Evolutionary conservation across 2,113 vertebrate genomes (phyloP).

Genomic region (Oryzias celebensis): DNA sequence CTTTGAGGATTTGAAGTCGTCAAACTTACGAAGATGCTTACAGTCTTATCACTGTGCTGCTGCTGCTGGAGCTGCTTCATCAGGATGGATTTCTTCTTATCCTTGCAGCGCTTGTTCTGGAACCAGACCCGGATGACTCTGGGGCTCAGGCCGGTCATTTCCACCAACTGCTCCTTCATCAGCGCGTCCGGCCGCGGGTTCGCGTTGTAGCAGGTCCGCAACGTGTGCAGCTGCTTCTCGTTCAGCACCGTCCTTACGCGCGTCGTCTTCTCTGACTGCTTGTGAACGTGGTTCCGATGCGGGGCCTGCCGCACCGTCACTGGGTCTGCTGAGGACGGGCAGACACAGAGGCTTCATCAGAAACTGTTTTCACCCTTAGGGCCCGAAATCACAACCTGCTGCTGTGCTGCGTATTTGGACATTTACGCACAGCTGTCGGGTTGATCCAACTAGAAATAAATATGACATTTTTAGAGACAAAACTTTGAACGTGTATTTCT

Average conservation of each 20-base stretch:
- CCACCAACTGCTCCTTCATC: conserved; percentile 97
- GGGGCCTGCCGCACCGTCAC: conserved; percentile 82
- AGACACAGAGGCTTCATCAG: not conserved
- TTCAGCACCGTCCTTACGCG: conserved; percentile 95
- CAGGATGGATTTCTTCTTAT: conserved; percentile 92
- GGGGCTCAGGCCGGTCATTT: conserved; percentile 96
- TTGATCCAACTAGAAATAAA: too few relatives aligned
- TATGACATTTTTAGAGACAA: too few relatives aligned
- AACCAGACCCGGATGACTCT: conserved; percentile 98
- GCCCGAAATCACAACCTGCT: not conserved
- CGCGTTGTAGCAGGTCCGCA: conserved; percentile 94
- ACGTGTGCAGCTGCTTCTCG: conserved; percentile 93
- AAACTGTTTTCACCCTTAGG: not conserved
- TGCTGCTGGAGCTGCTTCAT: conserved; percentile 93
- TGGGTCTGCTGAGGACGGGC: conserved; percentile 71
- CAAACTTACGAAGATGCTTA: conserved; percentile 79
- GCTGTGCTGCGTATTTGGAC: too few relatives aligned
- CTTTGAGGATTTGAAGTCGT: conserved; percentile 18
- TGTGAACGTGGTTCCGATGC: conserved; percentile 85
- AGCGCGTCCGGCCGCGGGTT: conserved; percentile 95
- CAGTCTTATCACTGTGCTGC: conserved; percentile 89
- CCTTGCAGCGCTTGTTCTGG: conserved; percentile 98
- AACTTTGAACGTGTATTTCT: too few relatives aligned
- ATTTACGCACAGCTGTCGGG: too few relatives aligned
- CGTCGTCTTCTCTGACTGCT: conserved; percentile 89